These are phyloP conservation scores for Chaetodon auriga DNA, from an alignment of 2,113 vertebrate genomes.

Conservation along the genomic window DNA sequence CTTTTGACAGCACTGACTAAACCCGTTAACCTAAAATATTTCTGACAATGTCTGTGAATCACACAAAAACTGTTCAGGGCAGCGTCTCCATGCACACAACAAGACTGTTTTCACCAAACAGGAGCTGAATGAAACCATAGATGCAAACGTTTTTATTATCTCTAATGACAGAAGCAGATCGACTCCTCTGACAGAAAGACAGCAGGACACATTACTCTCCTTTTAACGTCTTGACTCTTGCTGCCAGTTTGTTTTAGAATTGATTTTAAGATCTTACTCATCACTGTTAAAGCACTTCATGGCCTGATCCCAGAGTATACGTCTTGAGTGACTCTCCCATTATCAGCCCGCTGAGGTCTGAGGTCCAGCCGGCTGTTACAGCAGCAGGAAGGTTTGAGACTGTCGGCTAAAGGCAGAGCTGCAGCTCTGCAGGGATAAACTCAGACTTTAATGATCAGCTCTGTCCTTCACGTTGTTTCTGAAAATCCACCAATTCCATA, in stretches of 20 bases:
- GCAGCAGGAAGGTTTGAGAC: neutral
- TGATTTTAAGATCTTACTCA: neutral
- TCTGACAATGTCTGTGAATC: no score
- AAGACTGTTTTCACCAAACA: neutral
- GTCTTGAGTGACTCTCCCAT: neutral
- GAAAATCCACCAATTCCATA: no score
- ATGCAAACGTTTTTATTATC: neutral
- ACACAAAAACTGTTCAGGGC: no score
- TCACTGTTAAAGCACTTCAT: conserved; percentile 1
- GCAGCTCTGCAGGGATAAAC: no score
- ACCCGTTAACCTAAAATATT: neutral
- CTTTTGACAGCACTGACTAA: neutral
- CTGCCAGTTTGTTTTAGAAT: neutral
- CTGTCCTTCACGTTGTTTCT: no score
- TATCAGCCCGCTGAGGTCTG: neutral
- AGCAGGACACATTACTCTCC: neutral
- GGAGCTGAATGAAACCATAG: neutral
- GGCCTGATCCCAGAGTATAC: neutral
- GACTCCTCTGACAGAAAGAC: neutral
- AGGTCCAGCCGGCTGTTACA: neutral
- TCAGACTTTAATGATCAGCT: no score
- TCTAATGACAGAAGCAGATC: no score
- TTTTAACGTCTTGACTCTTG: neutral
- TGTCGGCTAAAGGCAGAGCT: neutral
- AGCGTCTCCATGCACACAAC: no score